Evolutionary conservation across 2,888 invertebrate genomes (phyloP).

Genomic region (Falcaria lacertinaria): DNA sequence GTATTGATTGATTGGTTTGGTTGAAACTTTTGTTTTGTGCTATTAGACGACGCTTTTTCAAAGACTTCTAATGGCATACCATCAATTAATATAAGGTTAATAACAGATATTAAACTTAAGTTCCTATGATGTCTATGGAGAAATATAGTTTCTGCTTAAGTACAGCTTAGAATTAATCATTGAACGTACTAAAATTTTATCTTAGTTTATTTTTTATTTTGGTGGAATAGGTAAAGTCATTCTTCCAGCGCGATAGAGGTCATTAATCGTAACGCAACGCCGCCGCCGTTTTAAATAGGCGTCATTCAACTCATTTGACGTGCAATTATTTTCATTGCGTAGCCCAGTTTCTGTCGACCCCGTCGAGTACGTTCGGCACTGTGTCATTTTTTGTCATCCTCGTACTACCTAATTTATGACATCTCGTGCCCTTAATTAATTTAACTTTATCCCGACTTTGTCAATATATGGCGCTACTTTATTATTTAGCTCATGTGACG

Average conservation of each 20-base stretch:
- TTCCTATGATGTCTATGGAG: no score
- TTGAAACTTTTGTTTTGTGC: no score
- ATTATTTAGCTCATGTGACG: constrained; percentile 6
- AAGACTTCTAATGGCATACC: no score
- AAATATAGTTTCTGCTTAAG: no score
- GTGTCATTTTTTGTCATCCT: constrained; percentile 44
- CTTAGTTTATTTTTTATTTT: no score
- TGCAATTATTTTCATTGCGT: constrained; percentile 65
- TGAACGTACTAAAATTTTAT: no score
- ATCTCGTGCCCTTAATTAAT: constrained; percentile 49
- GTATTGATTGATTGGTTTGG: no score
- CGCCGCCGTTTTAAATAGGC: constrained; percentile 54
- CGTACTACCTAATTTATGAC: constrained; percentile 48
- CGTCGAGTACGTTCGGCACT: constrained; percentile 18
- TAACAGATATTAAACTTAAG: no score
- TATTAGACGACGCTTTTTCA: no score
- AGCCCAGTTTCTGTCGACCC: constrained; percentile 46
- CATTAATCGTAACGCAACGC: constrained; percentile 41
- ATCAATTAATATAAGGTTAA: no score
- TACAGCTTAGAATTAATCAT: no score
- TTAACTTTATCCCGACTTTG: constrained; percentile 30
- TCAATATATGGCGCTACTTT: constrained; percentile 19
- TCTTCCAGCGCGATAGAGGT: constrained; percentile 17
- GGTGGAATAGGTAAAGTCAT: background rate
- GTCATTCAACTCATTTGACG: constrained; percentile 66